phyloP scores from a whole-genome alignment of 1,140 invertebrate genomes.

The Trigoniulus corallinus region DNA sequence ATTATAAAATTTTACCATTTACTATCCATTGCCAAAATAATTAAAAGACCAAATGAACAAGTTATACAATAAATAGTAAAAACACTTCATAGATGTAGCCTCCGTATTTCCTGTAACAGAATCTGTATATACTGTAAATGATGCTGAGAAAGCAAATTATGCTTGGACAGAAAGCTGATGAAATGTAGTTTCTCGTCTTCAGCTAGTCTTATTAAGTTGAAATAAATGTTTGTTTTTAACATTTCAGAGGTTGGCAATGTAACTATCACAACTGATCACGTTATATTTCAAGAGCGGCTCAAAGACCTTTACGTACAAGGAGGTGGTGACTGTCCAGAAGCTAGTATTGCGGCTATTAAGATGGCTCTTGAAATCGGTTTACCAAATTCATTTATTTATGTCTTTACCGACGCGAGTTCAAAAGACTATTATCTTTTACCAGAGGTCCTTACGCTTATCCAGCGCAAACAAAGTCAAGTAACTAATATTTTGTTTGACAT shows the following conservation, averaged over 20 bases:
- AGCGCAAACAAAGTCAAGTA: constrained; percentile 52
- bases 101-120: background rate
- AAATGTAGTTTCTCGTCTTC: background rate
- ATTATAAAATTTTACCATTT: no score
- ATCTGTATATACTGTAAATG: background rate
- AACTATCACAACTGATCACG: constrained; percentile 39
- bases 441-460: constrained; percentile 43
- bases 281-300: constrained; percentile 37
- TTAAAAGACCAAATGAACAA: no score
- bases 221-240: background rate
- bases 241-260: constrained; percentile 40
- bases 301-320: constrained; percentile 41
- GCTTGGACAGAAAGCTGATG: background rate
- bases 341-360: constrained; percentile 42
- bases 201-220: background rate
- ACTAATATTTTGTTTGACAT: no score
- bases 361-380: constrained; percentile 42
- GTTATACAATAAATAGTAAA: no score
- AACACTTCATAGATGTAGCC: no score
- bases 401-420: constrained; percentile 56
- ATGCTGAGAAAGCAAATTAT: background rate
- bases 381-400: constrained; percentile 51
- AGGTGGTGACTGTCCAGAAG: constrained; percentile 59
- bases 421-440: constrained; percentile 43
- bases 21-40: no score